A percentile compares a stretch with the other conserved stretches of the same genome.
Evolutionary conservation across 2,113 vertebrate species (phyloP).

Genomic region (Barbus barbus): DNA sequence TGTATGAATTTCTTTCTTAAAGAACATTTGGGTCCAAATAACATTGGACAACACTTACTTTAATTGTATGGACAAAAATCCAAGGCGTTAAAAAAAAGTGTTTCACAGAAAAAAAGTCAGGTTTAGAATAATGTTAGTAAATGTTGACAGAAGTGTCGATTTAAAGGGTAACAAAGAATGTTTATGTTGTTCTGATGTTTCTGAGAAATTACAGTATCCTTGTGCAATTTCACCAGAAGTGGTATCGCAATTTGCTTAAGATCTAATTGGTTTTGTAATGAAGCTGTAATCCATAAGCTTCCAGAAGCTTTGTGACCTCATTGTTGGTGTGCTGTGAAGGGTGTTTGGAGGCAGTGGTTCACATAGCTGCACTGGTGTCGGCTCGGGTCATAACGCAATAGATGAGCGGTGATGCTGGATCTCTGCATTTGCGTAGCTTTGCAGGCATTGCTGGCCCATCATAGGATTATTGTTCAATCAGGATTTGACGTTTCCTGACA

Average conservation of each 20-base stretch:
- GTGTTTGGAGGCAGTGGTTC: constrained; percentile 3
- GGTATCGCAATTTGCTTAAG: background rate
- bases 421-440: constrained; percentile 23
- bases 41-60: background rate
- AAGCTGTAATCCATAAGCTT: background rate
- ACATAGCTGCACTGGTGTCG: background rate
- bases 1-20: background rate
- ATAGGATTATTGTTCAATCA: constrained; percentile 53
- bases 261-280: background rate
- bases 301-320: background rate
- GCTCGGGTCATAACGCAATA: background rate
- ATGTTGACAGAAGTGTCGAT: too few relatives aligned
- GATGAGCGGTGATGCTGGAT: constrained; percentile 14
- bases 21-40: background rate
- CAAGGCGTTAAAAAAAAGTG: too few relatives aligned
- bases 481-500: constrained; percentile 50
- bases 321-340: background rate
- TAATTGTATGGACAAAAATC: background rate
- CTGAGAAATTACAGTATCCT: background rate
- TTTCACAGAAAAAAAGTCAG: too few relatives aligned
- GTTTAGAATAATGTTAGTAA: too few relatives aligned
- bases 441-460: constrained; percentile 10
- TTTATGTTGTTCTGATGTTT: background rate
- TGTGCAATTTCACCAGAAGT: background rate
- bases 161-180: too few relatives aligned